Evolutionary conservation across 2,113 vertebrate species (phyloP).

Genomic region (Variabilichromis moorii): DNA sequence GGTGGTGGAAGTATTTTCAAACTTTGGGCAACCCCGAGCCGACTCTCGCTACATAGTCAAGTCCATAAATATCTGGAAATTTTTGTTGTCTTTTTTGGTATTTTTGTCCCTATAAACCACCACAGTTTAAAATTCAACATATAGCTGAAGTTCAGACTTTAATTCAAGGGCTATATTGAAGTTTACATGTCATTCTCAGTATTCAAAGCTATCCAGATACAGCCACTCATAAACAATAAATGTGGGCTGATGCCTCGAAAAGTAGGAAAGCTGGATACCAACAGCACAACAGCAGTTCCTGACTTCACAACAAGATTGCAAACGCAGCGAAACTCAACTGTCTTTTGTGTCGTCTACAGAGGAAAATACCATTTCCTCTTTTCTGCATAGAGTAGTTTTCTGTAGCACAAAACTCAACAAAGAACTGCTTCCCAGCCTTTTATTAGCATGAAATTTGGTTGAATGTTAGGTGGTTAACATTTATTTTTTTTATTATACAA

Average conservation of each 20-base stretch:
- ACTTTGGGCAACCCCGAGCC: neutral
- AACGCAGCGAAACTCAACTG: neutral
- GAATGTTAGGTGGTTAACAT: neutral
- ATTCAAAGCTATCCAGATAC: neutral
- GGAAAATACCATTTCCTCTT: neutral
- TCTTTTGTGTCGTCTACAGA: neutral
- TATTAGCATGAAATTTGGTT: neutral
- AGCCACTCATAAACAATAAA: neutral
- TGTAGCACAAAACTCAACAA: neutral
- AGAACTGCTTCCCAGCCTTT: neutral
- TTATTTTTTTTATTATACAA: accelerated
- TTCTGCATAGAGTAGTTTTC: neutral
- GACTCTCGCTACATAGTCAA: neutral
- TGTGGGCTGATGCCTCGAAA: neutral
- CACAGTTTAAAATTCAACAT: neutral
- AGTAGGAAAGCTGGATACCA: neutral
- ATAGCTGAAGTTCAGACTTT: neutral
- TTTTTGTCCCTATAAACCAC: accelerated
- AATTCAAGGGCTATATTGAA: neutral
- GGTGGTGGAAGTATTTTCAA: neutral
- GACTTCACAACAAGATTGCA: neutral
- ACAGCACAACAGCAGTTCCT: neutral
- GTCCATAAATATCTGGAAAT: neutral
- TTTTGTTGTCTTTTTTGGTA: neutral
- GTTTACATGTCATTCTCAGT: neutral